Conservation (phyloP, 2,797 vertebrate genomes). For the Schizopygopsis pylzovi region DNA sequence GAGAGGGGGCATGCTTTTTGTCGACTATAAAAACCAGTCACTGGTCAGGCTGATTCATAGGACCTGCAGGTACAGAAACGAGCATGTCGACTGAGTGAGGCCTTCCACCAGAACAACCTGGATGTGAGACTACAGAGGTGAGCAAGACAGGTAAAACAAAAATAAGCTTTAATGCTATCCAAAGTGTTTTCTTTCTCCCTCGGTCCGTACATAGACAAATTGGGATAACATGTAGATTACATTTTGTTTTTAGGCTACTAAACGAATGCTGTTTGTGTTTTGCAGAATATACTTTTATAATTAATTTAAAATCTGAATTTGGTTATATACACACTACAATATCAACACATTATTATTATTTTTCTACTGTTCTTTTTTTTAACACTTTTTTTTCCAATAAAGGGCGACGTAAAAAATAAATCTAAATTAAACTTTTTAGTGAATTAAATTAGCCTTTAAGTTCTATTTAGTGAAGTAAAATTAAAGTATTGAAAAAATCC, state of each 20-base stretch:
- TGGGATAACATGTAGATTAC: background rate
- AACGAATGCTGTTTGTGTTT: background rate
- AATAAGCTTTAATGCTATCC: background rate
- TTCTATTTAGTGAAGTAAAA: background rate
- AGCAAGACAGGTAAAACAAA: conserved; percentile 35
- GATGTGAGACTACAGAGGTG: conserved; percentile 8
- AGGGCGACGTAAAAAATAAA: too few relatives aligned
- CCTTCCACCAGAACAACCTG: background rate
- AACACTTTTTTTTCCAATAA: background rate
- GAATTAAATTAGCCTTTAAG: background rate
- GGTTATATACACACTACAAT: background rate
- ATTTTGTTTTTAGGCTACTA: background rate
- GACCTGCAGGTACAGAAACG: conserved; percentile 35
- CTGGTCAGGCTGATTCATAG: conserved; percentile 45
- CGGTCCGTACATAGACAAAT: background rate
- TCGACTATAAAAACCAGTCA: conserved; percentile 58
- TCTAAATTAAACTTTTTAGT: background rate
- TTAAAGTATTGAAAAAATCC: background rate
- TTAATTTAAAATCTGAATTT: background rate
- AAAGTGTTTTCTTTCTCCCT: background rate
- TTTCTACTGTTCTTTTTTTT: background rate
- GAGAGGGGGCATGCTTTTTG: conserved; percentile 45
- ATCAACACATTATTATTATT: background rate
- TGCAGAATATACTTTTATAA: background rate
- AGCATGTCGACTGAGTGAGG: background rate